phyloP scores from a whole-genome alignment of 2,888 invertebrate species.

The Ditylenchus weischeri region DNA sequence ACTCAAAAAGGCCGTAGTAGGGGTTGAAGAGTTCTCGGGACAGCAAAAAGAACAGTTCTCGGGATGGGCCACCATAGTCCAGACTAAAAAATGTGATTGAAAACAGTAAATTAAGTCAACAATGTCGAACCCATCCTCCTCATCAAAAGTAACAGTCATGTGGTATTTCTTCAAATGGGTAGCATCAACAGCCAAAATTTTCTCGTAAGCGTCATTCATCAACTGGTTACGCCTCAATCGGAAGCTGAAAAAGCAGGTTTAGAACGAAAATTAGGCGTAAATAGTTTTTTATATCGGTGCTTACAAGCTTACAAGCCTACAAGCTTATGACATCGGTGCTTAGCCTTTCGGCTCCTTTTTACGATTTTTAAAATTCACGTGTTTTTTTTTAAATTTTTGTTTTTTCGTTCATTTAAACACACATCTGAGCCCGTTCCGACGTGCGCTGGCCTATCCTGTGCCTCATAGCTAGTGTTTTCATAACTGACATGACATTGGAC shows the following conservation, averaged over 20 bases:
- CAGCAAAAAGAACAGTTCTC: conserved; percentile 95
- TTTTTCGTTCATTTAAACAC: no score
- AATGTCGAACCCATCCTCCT: conserved; percentile 76
- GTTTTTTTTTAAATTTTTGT: no score
- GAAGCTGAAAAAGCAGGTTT: conserved; percentile 66
- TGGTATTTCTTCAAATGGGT: conserved; percentile 91
- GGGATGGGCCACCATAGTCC: conserved; percentile 94
- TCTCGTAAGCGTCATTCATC: conserved; percentile 89
- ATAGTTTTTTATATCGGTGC: no score
- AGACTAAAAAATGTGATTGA: conserved; percentile 61
- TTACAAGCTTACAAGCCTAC: no score
- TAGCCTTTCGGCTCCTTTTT: no score
- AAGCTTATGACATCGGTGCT: no score
- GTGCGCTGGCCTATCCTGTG: no score
- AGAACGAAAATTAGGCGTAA: conserved; percentile 24
- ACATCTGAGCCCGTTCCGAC: no score
- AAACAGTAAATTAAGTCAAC: no score
- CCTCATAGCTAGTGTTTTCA: no score
- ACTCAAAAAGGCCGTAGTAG: conserved; percentile 95
- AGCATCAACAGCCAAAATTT: conserved; percentile 91
- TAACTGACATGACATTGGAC: no score
- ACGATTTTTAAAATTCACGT: no score
- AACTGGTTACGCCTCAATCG: conserved; percentile 88
- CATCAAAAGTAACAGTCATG: conserved; percentile 77
- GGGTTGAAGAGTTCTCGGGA: conserved; percentile 95